Percentiles rank a stretch among this genome's conserved stretches.
phyloP scores from a whole-genome alignment of 2,113 vertebrate genomes.

The Rana temporaria region DNA sequence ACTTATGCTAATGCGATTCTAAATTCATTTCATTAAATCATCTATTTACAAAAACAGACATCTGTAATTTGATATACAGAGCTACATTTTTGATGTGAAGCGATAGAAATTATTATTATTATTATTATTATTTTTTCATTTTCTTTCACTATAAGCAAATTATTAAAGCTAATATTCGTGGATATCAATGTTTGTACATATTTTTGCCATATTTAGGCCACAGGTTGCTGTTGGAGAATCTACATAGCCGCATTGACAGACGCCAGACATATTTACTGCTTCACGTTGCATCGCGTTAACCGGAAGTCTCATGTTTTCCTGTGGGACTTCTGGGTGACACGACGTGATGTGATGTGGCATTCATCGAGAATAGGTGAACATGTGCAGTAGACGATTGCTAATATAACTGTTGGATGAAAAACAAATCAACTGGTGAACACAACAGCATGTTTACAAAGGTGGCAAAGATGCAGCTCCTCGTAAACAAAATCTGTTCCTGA shows the following conservation, averaged over 20 bases:
- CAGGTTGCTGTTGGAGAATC: background rate
- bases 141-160: no score
- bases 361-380: conserved; percentile 35
- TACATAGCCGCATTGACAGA: conserved; percentile 7
- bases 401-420: conserved; percentile 26
- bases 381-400: conserved; percentile 27
- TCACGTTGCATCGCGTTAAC: conserved; percentile 58
- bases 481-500: background rate
- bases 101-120: no score
- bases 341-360: conserved; percentile 57
- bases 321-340: conserved; percentile 58
- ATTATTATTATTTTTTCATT: no score
- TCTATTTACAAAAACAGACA: no score
- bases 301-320: conserved; percentile 55
- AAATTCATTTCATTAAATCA: no score
- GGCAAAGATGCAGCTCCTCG: background rate
- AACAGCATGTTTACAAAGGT: background rate
- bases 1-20: no score
- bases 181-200: no score
- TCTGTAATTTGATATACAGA: no score
- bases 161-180: no score
- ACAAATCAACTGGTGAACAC: background rate
- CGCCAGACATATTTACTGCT: conserved; percentile 46
- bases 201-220: background rate
- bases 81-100: no score